Base-by-base conservation (phyloP, 2,888 invertebrate genomes). In the Tenthredo distinguenda region DNA sequence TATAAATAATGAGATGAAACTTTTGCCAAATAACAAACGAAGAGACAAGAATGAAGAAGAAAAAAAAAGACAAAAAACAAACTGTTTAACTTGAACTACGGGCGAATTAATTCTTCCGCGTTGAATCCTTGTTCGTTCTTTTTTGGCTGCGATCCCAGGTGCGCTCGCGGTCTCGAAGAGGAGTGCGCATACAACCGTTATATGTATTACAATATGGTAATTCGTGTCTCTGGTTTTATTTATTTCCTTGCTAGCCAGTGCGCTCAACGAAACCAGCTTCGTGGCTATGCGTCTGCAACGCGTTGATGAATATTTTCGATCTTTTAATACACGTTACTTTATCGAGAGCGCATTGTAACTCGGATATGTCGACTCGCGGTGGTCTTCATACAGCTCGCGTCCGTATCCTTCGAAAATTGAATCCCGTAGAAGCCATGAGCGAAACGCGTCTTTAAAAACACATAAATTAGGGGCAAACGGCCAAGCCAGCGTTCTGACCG, bases 391-490 rank as follows among this genome's bases (percentile, higher is more conserved):
- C 58, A 21, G 62, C 81, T 58, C 26, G 82, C 87, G 84, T 84
- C 87, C 84, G 87, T 88, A 89, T 89, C 87, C 88, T 86, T 90
- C 89, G 90, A 90, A 91, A 91, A 92, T 91, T 90, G 91, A 92
- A 91, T 91, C 89, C 89, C 88, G 88, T 89, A 88, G 90, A 87
- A 89, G 89, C 90, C 87, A 89, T 86, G 90, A 89, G 89, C 87
- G 88, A 88, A 88, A 86, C 87, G 87, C 89, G 88, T 89, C 90
- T 91, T 93, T 93, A 93, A 93, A 93, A 93, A 92, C 91, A 92
- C 93, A 93, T 93, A 93, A 93, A 93, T 93, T 93, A 91, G 89
- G 90, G 89, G 90, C 90, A 92, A 93, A 93, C 91, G 91, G 90
- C 90, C 89, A 87, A 88, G 88, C 89, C 90, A 90, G 89, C 90